Evolutionary conservation across 2,888 invertebrate species (phyloP).

Genomic region (Furcula furcula): DNA sequence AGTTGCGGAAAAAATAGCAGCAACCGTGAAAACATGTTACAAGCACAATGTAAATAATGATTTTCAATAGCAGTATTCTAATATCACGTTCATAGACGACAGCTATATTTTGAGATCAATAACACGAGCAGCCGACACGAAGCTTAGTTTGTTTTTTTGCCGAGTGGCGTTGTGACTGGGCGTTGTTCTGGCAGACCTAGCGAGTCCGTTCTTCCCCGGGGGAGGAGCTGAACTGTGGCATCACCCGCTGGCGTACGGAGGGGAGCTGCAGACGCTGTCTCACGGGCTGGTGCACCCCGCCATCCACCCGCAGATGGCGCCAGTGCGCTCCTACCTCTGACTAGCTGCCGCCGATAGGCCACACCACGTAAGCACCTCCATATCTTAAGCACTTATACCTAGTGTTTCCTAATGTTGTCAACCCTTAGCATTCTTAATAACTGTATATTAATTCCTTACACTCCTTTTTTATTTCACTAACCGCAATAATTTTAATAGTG

Average conservation of each 20-base stretch:
- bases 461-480: too few species aligned
- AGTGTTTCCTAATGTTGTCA: neutral
- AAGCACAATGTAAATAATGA: slow-evolving; percentile 68
- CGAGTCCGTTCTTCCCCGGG: slow-evolving; percentile 96
- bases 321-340: slow-evolving; percentile 98
- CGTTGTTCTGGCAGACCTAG: slow-evolving; percentile 87
- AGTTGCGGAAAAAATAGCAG: slow-evolving; percentile 2
- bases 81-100: slow-evolving; percentile 33
- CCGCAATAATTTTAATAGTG: too few species aligned
- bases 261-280: slow-evolving; percentile 92
- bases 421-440: too few species aligned
- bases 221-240: slow-evolving; percentile 96
- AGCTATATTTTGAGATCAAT: slow-evolving; percentile 11
- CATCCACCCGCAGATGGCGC: slow-evolving; percentile 97
- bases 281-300: slow-evolving; percentile 98
- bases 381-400: neutral
- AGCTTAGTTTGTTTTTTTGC: slow-evolving; percentile 13
- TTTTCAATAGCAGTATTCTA: slow-evolving; percentile 44
- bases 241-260: slow-evolving; percentile 89
- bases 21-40: slow-evolving; percentile 61
- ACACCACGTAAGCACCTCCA: slow-evolving; percentile 82
- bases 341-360: slow-evolving; percentile 94
- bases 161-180: slow-evolving; percentile 19
- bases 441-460: too few species aligned
- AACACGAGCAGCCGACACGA: slow-evolving; percentile 23